These are phyloP conservation scores for Rhorus exstirpatorius DNA, from an alignment of 2,888 invertebrate genomes.

Conservation along the genomic window DNA sequence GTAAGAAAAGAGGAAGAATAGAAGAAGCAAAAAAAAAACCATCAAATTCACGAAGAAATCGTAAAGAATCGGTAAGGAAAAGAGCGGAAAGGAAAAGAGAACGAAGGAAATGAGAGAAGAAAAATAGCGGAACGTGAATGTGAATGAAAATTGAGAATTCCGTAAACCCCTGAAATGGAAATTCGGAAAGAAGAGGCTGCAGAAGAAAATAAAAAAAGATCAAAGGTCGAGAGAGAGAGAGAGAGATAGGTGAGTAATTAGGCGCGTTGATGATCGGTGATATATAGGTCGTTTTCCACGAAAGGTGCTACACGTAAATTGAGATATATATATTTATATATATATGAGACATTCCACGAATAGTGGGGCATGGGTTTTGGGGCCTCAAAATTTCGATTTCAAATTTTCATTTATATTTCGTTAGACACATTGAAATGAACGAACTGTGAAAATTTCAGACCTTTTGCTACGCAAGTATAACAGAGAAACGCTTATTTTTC, in stretches of 20 bases:
- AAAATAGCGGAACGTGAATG: too few species aligned
- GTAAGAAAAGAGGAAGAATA: slow-evolving; percentile 25
- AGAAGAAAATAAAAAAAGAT: background rate
- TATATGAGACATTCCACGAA: background rate
- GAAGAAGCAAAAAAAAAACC: slow-evolving; percentile 22
- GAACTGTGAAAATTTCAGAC: too few species aligned
- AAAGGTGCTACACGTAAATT: slow-evolving; percentile 16
- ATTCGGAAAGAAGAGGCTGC: too few species aligned
- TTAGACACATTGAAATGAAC: too few species aligned
- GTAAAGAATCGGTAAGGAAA: background rate
- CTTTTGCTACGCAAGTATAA: too few species aligned
- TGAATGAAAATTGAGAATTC: too few species aligned
- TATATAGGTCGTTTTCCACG: slow-evolving; percentile 9
- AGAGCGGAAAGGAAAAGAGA: too few species aligned
- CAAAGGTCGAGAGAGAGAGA: background rate
- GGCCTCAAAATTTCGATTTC: too few species aligned
- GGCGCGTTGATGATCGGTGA: background rate
- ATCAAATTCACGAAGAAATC: background rate
- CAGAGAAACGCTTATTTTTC: too few species aligned
- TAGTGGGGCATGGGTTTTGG: too few species aligned
- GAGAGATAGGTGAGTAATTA: background rate
- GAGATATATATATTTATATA: background rate
- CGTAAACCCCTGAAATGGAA: slow-evolving; percentile 43
- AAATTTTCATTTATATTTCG: too few species aligned
- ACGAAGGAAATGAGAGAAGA: too few species aligned